Base-by-base conservation (phyloP, 2,797 vertebrate genomes). In the Typhlichthys eigenmanni region DNA sequence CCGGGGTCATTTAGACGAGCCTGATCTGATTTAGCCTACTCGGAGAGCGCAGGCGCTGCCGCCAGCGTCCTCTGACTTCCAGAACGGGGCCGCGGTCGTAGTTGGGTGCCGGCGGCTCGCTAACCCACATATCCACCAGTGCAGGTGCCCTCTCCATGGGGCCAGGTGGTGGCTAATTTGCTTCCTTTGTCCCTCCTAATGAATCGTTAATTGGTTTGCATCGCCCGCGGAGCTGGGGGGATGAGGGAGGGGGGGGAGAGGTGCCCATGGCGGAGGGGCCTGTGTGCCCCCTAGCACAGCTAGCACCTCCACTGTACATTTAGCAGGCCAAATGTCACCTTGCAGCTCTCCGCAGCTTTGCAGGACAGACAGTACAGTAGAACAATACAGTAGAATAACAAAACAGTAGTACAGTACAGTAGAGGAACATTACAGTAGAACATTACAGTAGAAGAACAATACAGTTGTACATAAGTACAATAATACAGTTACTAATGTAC, bases 191-290 rank as follows among this genome's bases (percentile, higher is more conserved):
- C 88, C 89, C 87, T 90, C 86, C 83, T 92, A 92, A 93, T 92
- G 91, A 92, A 92, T 88, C 69, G 84, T 89, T 93, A 93, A 93
- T 93, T 93, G 90, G 90, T 92, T 94, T 89, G 86, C 82, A 66
- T 86, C 90, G 79, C 92, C 92, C 79, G 83, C 81, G 38, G 13
- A 14, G 34, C 8, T 6, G 34, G 90, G 83, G 91, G 64, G 2
- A 74, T 67, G 85, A 74, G 34, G 5, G 6, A 8, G 34, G 34
- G 91, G 85, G 75, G 79, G 82, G 80, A 84, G 87, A 84, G 87
- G 89, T 75, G 85, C 81, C 69, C 77, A 69, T 79, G 72, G 75
- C 79, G 76, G 81, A 79, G 64, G 80, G 76, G 46, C 78, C 75
- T 85, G 81, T 80, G 62, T 73, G 78, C 48, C 68, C 79, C 78